phyloP scores from a whole-genome alignment of 2,113 vertebrate genomes.

The Corythaixoides concolor region DNA sequence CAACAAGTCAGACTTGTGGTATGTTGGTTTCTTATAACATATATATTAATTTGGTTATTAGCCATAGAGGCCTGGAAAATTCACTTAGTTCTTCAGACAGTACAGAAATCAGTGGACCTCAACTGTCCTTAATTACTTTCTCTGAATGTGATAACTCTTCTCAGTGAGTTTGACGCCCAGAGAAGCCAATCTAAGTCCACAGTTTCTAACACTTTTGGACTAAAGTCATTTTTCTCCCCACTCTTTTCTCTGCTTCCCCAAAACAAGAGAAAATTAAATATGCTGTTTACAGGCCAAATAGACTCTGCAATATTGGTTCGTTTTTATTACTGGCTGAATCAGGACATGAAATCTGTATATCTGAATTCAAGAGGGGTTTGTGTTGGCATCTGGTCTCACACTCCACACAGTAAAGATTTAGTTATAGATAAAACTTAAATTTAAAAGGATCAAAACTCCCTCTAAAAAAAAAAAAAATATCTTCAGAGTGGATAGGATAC shows the following conservation, averaged over 20 bases:
- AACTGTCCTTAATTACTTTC: constrained; percentile 35
- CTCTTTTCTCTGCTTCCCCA: not conserved
- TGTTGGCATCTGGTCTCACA: not conserved
- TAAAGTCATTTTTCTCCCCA: not conserved
- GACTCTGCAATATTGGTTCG: not conserved
- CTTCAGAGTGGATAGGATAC: not conserved
- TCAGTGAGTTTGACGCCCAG: not conserved
- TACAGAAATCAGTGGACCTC: constrained; percentile 2
- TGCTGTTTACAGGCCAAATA: not conserved
- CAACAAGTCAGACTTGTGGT: not conserved
- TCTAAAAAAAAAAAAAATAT: not conserved
- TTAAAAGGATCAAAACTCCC: not conserved
- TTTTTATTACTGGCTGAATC: not conserved
- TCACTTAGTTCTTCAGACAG: not conserved
- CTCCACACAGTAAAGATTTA: not conserved
- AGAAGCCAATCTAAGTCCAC: not conserved
- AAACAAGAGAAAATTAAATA: not conserved
- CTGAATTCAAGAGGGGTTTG: not conserved
- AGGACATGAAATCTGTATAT: not conserved
- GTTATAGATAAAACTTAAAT: not conserved
- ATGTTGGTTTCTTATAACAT: constrained; percentile 1
- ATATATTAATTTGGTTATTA: constrained; percentile 13
- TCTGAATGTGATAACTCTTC: not conserved
- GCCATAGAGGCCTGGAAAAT: not conserved
- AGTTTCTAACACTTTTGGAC: not conserved